phyloP scores from a whole-genome alignment of 1,140 invertebrate genomes.

The Platorchestia sp. region DNA sequence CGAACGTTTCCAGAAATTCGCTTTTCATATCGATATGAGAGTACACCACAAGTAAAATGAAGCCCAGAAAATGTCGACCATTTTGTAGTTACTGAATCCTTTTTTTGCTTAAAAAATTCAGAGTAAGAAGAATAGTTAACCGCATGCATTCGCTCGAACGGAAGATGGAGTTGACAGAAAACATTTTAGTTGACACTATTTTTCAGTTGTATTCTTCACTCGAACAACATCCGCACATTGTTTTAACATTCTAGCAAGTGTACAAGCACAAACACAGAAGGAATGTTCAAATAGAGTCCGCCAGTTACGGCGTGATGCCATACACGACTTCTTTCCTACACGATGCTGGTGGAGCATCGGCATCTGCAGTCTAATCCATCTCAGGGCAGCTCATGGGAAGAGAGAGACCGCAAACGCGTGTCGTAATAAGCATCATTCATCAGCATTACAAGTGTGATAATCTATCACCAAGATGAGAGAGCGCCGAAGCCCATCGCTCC shows the following conservation, averaged over 20 bases:
- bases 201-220: background rate
- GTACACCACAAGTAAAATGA: background rate
- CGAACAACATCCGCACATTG: background rate
- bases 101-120: background rate
- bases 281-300: background rate
- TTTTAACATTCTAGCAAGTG: background rate
- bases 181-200: background rate
- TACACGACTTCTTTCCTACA: background rate
- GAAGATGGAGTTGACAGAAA: background rate
- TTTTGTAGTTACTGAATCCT: background rate
- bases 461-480: conserved; percentile 26
- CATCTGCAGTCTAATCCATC: background rate
- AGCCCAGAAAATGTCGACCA: background rate
- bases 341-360: background rate
- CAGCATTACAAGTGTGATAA: conserved; percentile 13
- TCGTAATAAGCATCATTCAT: conserved; percentile 38
- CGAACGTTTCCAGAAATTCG: too few relatives aligned
- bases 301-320: background rate
- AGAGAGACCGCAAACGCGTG: conserved; percentile 32
- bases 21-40: background rate
- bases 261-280: background rate
- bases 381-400: background rate
- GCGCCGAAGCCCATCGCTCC: background rate
- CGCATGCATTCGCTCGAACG: too few relatives aligned
- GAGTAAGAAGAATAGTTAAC: background rate